phyloP scores from a whole-genome alignment of 2,888 invertebrate genomes.

The Arrhopalites spinosus region DNA sequence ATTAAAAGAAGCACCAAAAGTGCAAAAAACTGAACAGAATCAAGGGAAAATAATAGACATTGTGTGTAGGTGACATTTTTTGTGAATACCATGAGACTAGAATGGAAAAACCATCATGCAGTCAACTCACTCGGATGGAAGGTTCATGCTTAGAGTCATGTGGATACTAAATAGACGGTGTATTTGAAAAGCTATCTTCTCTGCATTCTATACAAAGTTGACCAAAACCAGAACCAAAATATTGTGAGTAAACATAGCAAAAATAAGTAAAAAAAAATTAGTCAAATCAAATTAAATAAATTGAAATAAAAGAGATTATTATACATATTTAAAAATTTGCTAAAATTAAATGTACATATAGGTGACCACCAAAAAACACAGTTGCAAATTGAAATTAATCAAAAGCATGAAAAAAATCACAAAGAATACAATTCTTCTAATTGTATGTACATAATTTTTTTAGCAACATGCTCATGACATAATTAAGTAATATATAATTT shows the following conservation, averaged over 20 bases:
- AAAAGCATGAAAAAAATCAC: not conserved
- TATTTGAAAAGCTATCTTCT: constrained; percentile 74
- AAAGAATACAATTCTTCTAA: too few relatives aligned
- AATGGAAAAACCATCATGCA: constrained; percentile 54
- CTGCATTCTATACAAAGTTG: constrained; percentile 67
- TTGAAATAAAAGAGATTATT: constrained; percentile 37
- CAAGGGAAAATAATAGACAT: constrained; percentile 11
- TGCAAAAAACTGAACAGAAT: constrained; percentile 11
- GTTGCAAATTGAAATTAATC: not conserved
- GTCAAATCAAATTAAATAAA: constrained; percentile 16
- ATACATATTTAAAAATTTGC: not conserved
- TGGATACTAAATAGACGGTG: constrained; percentile 80
- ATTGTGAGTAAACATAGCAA: constrained; percentile 7
- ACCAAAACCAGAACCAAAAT: constrained; percentile 33
- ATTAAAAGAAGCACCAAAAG: not conserved
- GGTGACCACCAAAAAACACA: not conserved
- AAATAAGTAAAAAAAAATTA: constrained; percentile 22
- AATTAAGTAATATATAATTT: too few relatives aligned
- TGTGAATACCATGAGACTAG: constrained; percentile 38
- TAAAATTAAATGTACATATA: not conserved
- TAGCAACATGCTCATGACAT: too few relatives aligned
- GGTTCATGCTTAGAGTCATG: constrained; percentile 63
- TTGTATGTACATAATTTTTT: too few relatives aligned
- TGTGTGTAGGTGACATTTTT: constrained; percentile 8
- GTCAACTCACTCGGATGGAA: constrained; percentile 56